A percentile compares a stretch with the other conserved stretches of the same genome.
phyloP scores from a whole-genome alignment of 1,140 invertebrate genomes.

The Drosophila novamexicana region DNA sequence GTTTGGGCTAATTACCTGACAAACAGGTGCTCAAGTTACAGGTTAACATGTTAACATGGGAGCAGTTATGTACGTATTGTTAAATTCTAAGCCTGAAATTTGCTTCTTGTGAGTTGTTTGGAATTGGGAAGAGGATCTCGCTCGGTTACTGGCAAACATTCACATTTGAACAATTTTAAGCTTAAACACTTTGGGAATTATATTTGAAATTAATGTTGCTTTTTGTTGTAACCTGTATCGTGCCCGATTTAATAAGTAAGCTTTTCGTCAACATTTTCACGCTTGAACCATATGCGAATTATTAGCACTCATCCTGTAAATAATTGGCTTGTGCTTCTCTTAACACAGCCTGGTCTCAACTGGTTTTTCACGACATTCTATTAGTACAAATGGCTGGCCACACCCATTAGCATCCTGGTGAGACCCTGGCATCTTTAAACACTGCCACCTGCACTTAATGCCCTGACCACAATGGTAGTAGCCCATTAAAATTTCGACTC shows the following conservation, averaged over 20 bases:
- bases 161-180: too few relatives aligned
- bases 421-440: slow-evolving; percentile 7
- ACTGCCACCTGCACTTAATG: slow-evolving; percentile 33
- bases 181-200: too few relatives aligned
- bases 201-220: too few relatives aligned
- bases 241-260: too few relatives aligned
- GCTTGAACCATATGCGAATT: background rate
- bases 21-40: slow-evolving; percentile 22
- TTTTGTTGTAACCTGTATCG: too few relatives aligned
- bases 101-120: background rate
- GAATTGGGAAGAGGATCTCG: background rate
- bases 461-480: slow-evolving; percentile 49
- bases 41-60: slow-evolving; percentile 11
- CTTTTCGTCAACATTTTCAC: background rate
- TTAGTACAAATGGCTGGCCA: slow-evolving; percentile 1
- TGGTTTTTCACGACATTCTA: slow-evolving; percentile 2
- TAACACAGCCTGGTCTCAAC: slow-evolving; percentile 13
- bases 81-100: background rate
- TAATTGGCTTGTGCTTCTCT: background rate
- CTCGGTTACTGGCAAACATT: too few relatives aligned
- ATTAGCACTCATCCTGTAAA: background rate
- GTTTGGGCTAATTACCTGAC: slow-evolving; percentile 38
- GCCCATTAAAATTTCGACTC: slow-evolving; percentile 75
- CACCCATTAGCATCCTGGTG: slow-evolving; percentile 4
- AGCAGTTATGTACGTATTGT: background rate